These are phyloP conservation scores for Diabrotica undecimpunctata DNA, from an alignment of 1,140 invertebrate species.

Conservation along the genomic window DNA sequence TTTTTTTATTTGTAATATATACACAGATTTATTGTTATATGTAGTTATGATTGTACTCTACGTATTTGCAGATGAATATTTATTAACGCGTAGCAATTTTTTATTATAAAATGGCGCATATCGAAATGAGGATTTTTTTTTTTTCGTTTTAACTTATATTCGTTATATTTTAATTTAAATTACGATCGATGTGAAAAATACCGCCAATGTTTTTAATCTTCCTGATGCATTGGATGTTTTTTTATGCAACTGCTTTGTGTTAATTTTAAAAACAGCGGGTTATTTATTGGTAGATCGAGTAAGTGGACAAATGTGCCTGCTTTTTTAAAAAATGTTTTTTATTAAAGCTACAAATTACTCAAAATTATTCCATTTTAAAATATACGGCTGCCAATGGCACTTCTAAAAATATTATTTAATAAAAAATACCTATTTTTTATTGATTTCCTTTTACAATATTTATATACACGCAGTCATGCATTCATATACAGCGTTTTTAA, in stretches of 20 bases:
- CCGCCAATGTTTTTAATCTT: slow-evolving; percentile 16
- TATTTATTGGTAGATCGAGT: neutral
- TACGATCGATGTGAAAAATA: slow-evolving; percentile 17
- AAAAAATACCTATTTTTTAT: too few species aligned
- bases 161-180: slow-evolving; percentile 22
- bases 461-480: too few species aligned
- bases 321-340: neutral
- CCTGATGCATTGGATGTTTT: slow-evolving; percentile 9
- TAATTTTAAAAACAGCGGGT: slow-evolving; percentile 1
- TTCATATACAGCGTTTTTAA: too few species aligned
- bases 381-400: too few species aligned
- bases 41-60: slow-evolving; percentile 33
- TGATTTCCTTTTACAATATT: too few species aligned
- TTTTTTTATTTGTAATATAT: slow-evolving; percentile 31
- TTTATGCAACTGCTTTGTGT: slow-evolving; percentile 13
- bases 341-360: neutral
- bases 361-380: too few species aligned
- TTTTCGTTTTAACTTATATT: slow-evolving; percentile 22
- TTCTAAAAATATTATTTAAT: too few species aligned
- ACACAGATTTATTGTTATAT: slow-evolving; percentile 38
- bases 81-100: slow-evolving; percentile 32
- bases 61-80: slow-evolving; percentile 38
- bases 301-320: neutral
- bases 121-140: slow-evolving; percentile 29
- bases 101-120: slow-evolving; percentile 36